phyloP scores from a whole-genome alignment of 1,140 invertebrate genomes.

The Leptinotarsa defecta region DNA sequence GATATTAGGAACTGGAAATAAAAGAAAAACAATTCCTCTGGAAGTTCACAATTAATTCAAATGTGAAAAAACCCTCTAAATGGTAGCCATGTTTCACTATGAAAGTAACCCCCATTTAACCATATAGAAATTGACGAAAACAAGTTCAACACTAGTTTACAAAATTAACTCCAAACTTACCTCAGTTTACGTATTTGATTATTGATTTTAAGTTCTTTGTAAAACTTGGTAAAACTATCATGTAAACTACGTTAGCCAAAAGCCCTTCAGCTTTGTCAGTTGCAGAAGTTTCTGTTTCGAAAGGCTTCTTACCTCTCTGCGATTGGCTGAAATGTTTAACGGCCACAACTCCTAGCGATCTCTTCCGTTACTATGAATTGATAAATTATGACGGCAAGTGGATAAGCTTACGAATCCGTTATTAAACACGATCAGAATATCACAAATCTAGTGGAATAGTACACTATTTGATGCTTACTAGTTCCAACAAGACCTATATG shows the following conservation, averaged over 20 bases:
- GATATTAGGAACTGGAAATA: no score
- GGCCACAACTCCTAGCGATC: conserved; percentile 13
- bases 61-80: no score
- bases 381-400: neutral
- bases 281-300: conserved; percentile 47
- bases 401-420: neutral
- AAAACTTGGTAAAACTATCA: conserved; percentile 36
- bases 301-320: conserved; percentile 33
- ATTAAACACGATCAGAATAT: neutral
- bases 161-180: neutral
- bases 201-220: neutral
- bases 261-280: conserved; percentile 37
- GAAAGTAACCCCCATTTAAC: no score
- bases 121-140: no score
- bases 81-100: no score
- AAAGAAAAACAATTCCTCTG: no score
- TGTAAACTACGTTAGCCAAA: conserved; percentile 45
- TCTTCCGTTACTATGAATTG: neutral
- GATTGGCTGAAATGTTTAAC: conserved; percentile 36
- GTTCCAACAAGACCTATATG: no score
- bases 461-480: no score
- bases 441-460: no score
- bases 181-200: neutral
- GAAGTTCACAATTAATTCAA: no score
- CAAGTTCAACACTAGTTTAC: no score